A percentile compares a stretch with the other conserved stretches of the same genome.
Conservation (phyloP, 2,113 vertebrate genomes). For the Scophthalmus maximus region DNA sequence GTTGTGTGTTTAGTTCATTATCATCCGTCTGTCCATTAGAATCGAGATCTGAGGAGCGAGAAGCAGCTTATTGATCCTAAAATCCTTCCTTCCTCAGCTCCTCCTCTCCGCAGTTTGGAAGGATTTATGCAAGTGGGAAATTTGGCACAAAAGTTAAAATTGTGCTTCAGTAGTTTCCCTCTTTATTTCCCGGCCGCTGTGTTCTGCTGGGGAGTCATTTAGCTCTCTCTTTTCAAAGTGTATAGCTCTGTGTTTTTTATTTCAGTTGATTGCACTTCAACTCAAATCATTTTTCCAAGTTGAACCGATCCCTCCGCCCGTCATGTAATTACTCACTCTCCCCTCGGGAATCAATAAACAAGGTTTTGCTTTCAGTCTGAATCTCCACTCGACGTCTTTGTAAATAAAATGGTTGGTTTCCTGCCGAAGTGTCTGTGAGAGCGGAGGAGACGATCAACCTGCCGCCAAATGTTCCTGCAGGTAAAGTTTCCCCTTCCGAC, state of each 20-base stretch:
- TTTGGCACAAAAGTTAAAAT: no score
- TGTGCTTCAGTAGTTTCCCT: no score
- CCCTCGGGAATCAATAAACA: conserved; percentile 7
- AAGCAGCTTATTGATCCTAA: conserved; percentile 24
- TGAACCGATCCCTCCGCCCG: background rate
- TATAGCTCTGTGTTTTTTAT: no score
- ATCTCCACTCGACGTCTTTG: background rate
- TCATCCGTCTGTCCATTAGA: conserved; percentile 12
- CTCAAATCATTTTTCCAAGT: no score
- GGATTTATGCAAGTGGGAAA: background rate
- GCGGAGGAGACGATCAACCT: conserved; percentile 16
- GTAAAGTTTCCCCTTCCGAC: conserved; percentile 17
- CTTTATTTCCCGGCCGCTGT: no score
- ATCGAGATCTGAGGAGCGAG: conserved; percentile 10
- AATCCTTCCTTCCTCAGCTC: conserved; percentile 15
- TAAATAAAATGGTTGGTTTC: conserved; percentile 27
- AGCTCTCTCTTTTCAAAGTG: no score
- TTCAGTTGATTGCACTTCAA: no score
- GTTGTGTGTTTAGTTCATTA: background rate
- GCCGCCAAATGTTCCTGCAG: conserved; percentile 20
- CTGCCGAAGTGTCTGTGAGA: background rate
- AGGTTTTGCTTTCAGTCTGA: conserved; percentile 12
- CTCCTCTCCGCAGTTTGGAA: background rate
- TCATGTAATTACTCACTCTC: conserved; percentile 7
- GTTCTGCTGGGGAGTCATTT: no score